Evolutionary conservation across 2,888 invertebrate species (phyloP).

Genomic region (Digitonthophagus gazella): DNA sequence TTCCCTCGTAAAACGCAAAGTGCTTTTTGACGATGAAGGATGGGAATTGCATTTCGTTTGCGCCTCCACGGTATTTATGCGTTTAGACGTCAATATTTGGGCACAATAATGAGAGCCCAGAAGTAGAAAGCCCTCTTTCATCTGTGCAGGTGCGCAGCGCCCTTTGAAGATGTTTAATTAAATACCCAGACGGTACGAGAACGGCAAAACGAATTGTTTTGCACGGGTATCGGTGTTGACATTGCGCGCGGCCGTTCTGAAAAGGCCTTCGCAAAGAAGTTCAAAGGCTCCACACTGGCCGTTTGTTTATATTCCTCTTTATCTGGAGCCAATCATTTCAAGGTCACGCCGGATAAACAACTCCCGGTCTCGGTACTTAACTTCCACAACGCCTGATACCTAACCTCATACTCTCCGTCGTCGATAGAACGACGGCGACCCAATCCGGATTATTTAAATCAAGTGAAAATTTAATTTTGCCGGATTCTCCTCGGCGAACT

Average conservation of each 20-base stretch:
- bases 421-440: neutral
- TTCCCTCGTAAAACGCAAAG: neutral
- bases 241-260: neutral
- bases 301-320: neutral
- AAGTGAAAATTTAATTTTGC: neutral
- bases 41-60: neutral
- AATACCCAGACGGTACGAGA: neutral
- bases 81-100: neutral
- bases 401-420: neutral
- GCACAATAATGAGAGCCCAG: neutral
- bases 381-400: too few relatives aligned
- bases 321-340: neutral
- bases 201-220: neutral
- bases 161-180: neutral
- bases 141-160: neutral
- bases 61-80: neutral
- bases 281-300: neutral
- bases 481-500: neutral
- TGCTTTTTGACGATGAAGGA: neutral
- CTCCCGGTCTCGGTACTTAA: too few relatives aligned
- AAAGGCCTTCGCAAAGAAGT: neutral
- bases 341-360: neutral
- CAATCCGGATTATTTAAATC: neutral
- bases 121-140: neutral
- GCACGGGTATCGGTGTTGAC: neutral